phyloP scores from a whole-genome alignment of 1,140 invertebrate genomes.

The Anoplophora glabripennis region DNA sequence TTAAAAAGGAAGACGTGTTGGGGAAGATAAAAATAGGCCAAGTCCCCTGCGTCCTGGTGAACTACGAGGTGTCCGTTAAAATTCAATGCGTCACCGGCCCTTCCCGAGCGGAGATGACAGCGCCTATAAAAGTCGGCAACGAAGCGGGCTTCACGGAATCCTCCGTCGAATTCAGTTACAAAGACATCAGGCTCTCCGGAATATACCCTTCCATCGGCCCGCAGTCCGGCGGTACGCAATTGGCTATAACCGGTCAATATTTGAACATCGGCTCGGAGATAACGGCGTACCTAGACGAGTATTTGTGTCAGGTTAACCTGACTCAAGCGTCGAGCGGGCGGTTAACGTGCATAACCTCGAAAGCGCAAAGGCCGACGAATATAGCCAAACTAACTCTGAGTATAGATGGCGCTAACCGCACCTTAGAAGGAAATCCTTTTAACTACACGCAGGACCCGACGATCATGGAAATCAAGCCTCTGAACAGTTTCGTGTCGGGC shows the following conservation, averaged over 20 bases:
- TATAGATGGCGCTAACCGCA: constrained; percentile 81
- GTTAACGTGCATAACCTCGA: constrained; percentile 83
- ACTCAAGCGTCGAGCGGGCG: constrained; percentile 85
- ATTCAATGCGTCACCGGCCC: constrained; percentile 85
- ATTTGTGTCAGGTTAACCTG: constrained; percentile 83
- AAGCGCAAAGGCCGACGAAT: constrained; percentile 57
- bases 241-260: constrained; percentile 87
- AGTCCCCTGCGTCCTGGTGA: constrained; percentile 81
- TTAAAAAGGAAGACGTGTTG: constrained; percentile 83
- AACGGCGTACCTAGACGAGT: constrained; percentile 82
- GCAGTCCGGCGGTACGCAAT: constrained; percentile 87
- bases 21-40: constrained; percentile 90
- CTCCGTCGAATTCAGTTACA: constrained; percentile 85
- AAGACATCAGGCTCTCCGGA: constrained; percentile 76
- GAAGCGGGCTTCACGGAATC: constrained; percentile 86
- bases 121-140: constrained; percentile 84
- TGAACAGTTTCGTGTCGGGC: constrained; percentile 85
- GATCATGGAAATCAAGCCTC: constrained; percentile 87
- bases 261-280: constrained; percentile 92
- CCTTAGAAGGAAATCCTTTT: constrained; percentile 68
- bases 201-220: constrained; percentile 86
- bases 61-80: constrained; percentile 88
- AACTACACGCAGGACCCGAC: constrained; percentile 91
- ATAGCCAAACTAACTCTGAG: constrained; percentile 67
- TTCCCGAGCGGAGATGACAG: constrained; percentile 69